A percentile compares a stretch with the other conserved stretches of the same genome.
Evolutionary conservation across 2,797 vertebrate genomes (phyloP).

Genomic region (Hipposideros larvatus): DNA sequence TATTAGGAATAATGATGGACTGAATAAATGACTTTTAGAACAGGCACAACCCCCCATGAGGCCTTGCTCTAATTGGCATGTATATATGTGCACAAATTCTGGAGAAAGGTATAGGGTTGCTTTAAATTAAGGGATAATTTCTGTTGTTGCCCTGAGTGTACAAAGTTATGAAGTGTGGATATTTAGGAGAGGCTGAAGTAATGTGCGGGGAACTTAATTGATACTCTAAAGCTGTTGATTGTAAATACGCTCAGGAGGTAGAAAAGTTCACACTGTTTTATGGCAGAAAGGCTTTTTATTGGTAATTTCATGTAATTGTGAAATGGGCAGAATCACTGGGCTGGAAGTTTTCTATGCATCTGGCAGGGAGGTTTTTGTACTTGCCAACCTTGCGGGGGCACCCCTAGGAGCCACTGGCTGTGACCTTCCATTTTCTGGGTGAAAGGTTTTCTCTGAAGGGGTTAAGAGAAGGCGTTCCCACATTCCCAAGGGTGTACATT

Average conservation of each 20-base stretch:
- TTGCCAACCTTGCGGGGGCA: neutral
- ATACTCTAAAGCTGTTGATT: constrained; percentile 80
- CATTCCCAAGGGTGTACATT: neutral
- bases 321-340: constrained; percentile 71
- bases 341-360: constrained; percentile 47
- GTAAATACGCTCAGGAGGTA: constrained; percentile 83
- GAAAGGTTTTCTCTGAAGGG: constrained; percentile 24
- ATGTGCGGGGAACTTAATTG: constrained; percentile 78
- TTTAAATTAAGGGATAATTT: constrained; percentile 86
- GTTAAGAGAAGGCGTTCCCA: neutral
- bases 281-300: constrained; percentile 68
- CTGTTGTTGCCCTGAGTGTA: constrained; percentile 73
- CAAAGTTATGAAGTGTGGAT: constrained; percentile 80
- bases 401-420: neutral
- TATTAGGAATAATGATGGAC: neutral
- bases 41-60: neutral
- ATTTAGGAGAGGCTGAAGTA: constrained; percentile 81
- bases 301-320: constrained; percentile 77
- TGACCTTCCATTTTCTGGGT: neutral
- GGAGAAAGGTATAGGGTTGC: constrained; percentile 70
- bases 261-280: constrained; percentile 83
- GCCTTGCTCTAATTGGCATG: neutral
- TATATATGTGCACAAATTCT: neutral
- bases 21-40: constrained; percentile 61
- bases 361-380: neutral